Percentiles rank a stretch among this genome's conserved stretches.
Conservation (phyloP, 2,888 invertebrate genomes). For the Labia minor region DNA sequence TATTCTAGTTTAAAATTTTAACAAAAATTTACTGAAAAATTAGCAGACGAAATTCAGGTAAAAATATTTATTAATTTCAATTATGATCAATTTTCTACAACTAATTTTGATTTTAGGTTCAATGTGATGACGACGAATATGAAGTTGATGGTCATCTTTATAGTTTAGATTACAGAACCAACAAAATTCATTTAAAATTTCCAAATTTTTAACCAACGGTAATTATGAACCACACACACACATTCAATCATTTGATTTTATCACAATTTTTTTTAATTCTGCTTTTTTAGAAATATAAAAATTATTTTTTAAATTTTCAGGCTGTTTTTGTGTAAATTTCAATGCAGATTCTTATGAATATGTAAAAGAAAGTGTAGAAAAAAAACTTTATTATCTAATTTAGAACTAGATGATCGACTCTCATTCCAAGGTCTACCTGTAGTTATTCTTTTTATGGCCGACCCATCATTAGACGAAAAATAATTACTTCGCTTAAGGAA, state of each 20-base stretch:
- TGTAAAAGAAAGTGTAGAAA: constrained; percentile 80
- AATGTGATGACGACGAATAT: constrained; percentile 80
- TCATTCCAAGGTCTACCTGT: constrained; percentile 79
- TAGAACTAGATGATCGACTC: constrained; percentile 78
- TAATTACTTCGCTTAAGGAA: constrained; percentile 75
- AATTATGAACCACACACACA: constrained; percentile 32
- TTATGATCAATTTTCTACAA: background rate
- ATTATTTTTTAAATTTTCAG: constrained; percentile 42
- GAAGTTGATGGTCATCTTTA: constrained; percentile 68
- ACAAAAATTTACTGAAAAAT: constrained; percentile 74
- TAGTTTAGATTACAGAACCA: constrained; percentile 72
- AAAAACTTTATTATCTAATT: constrained; percentile 77
- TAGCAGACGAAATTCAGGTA: constrained; percentile 70
- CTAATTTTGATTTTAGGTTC: constrained; percentile 43
- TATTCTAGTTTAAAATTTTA: too few relatives aligned
- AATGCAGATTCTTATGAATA: constrained; percentile 87
- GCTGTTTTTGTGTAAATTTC: constrained; percentile 78
- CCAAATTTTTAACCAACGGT: constrained; percentile 86
- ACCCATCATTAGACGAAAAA: constrained; percentile 69
- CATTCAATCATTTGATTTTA: background rate
- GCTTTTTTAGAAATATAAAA: too few relatives aligned
- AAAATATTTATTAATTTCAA: constrained; percentile 1
- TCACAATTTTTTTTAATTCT: constrained; percentile 16
- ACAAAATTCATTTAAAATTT: constrained; percentile 68
- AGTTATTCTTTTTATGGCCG: constrained; percentile 82